phyloP scores from a whole-genome alignment of 2,113 vertebrate genomes.

The Calypte anna region DNA sequence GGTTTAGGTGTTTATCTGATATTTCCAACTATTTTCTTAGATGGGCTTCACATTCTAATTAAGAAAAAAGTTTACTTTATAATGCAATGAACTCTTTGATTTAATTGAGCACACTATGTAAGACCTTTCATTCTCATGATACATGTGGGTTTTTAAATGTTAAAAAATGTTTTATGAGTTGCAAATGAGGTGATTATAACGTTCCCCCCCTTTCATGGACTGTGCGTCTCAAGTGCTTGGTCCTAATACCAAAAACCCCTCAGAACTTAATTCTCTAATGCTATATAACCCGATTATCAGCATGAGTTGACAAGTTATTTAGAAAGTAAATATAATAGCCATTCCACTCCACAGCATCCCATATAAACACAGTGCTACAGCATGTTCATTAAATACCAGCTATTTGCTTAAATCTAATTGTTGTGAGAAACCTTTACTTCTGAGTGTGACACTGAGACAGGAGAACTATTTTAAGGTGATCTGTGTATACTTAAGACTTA shows the following conservation, averaged over 20 bases:
- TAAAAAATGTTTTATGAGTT: background rate
- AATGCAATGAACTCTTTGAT: background rate
- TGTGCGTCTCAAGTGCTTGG: background rate
- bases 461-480: background rate
- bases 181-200: background rate
- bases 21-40: slow-evolving; percentile 14
- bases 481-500: background rate
- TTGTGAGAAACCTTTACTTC: slow-evolving; percentile 27
- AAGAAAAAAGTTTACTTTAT: background rate
- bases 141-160: background rate
- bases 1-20: background rate
- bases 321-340: slow-evolving; percentile 21
- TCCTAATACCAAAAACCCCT: background rate
- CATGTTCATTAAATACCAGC: slow-evolving; percentile 8
- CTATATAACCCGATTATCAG: background rate
- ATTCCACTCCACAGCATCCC: slow-evolving; percentile 7
- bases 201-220: background rate
- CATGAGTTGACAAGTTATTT: slow-evolving; percentile 9
- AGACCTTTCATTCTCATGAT: background rate
- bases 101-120: background rate
- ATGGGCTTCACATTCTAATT: background rate
- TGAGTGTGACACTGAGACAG: background rate
- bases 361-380: background rate
- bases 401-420: slow-evolving; percentile 25
- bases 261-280: background rate